Percentiles rank a stretch among this genome's conserved stretches.
phyloP scores from a whole-genome alignment of 1,140 invertebrate species.

The Eubasilissa regina region DNA sequence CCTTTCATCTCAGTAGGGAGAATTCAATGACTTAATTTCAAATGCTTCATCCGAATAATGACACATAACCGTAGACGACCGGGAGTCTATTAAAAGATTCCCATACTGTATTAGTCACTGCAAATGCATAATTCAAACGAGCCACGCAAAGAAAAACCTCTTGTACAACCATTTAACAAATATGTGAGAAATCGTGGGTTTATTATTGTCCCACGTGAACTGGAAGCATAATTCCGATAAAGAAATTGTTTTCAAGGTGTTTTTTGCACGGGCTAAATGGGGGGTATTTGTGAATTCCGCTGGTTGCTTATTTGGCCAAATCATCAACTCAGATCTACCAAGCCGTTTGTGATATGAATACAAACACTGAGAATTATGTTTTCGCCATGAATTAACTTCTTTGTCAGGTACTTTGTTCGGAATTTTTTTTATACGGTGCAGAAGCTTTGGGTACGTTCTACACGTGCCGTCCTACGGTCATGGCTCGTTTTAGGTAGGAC shows the following conservation, averaged over 20 bases:
- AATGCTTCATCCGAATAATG: neutral
- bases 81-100: constrained; percentile 28
- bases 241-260: constrained; percentile 21
- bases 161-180: constrained; percentile 32
- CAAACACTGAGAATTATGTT: constrained; percentile 10
- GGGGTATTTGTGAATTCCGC: constrained; percentile 3
- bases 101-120: constrained; percentile 7
- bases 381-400: neutral
- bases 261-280: neutral
- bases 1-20: neutral
- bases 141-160: constrained; percentile 1
- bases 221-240: constrained; percentile 12
- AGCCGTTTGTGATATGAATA: constrained; percentile 1
- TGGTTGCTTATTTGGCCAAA: neutral
- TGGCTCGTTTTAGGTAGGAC: too few species aligned
- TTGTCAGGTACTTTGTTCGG: neutral
- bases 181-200: constrained; percentile 31
- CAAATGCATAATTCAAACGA: constrained; percentile 21
- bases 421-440: neutral
- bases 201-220: constrained; percentile 31
- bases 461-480: neutral
- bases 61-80: neutral
- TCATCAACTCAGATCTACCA: constrained; percentile 9
- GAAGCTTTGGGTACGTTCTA: neutral
- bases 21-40: neutral